A percentile compares a stretch with the other conserved stretches of the same genome.
These are phyloP conservation scores for Sorex fumeus DNA, from an alignment of 2,113 vertebrate genomes.

Conservation along the genomic window DNA sequence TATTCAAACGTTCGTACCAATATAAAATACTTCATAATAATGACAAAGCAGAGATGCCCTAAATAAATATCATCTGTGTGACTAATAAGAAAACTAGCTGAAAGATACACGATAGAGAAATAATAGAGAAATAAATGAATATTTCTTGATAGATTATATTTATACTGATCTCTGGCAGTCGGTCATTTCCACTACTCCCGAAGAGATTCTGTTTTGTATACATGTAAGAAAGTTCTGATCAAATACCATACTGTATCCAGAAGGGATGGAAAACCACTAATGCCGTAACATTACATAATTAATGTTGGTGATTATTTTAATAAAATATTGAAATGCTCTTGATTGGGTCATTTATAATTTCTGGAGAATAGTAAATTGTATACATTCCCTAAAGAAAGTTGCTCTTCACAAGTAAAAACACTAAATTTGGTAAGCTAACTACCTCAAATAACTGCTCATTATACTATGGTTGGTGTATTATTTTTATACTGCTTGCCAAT, in stretches of 20 bases:
- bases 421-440: not conserved
- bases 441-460: not conserved
- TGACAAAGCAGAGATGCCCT: not conserved
- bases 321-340: not conserved
- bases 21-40: not conserved
- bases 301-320: not conserved
- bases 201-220: not conserved
- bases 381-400: not conserved
- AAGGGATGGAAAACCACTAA: not conserved
- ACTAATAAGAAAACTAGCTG: not conserved
- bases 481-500: not conserved
- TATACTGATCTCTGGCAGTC: not conserved
- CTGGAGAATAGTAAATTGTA: not conserved
- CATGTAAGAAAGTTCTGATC: not conserved
- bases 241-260: accelerated
- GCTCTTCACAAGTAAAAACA: not conserved
- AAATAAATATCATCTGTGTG: not conserved
- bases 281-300: not conserved
- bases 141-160: not conserved
- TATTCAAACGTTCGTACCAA: not conserved
- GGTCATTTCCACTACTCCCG: not conserved
- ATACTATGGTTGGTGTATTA: not conserved
- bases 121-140: not conserved
- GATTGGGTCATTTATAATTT: not conserved
- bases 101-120: not conserved